These are phyloP conservation scores for Notoglanidium macrostoma DNA, from an alignment of 2,797 vertebrate species.

Conservation along the genomic window DNA sequence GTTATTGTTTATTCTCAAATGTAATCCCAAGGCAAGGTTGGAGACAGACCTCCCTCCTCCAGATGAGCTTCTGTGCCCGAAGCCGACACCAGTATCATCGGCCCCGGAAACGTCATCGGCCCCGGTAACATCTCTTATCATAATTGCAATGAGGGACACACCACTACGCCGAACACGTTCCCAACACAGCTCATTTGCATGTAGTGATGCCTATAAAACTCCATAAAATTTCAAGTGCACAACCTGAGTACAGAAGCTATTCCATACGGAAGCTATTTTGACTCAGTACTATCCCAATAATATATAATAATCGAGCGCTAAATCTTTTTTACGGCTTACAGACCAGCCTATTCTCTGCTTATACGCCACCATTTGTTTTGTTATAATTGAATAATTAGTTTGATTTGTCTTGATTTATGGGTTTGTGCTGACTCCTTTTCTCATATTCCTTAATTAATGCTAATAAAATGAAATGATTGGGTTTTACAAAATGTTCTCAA, in stretches of 20 bases:
- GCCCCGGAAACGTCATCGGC: not conserved
- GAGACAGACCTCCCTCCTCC: constrained; percentile 43
- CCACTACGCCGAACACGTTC: not conserved
- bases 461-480: no score
- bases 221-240: not conserved
- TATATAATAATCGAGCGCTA: no score
- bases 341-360: no score
- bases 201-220: not conserved
- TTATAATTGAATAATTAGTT: no score
- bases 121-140: not conserved
- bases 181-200: not conserved
- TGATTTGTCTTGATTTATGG: no score
- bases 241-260: not conserved
- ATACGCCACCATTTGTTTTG: no score
- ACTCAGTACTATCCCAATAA: not conserved
- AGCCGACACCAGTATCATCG: not conserved
- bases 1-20: not conserved
- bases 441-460: no score
- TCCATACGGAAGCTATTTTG: not conserved
- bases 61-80: constrained; percentile 40
- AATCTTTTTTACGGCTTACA: no score
- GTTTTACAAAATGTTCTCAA: no score
- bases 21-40: constrained; percentile 41
- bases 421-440: no score
- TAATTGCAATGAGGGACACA: not conserved